Conservation (phyloP, 2,888 invertebrate genomes). For the Hypolimnas misippus region DNA sequence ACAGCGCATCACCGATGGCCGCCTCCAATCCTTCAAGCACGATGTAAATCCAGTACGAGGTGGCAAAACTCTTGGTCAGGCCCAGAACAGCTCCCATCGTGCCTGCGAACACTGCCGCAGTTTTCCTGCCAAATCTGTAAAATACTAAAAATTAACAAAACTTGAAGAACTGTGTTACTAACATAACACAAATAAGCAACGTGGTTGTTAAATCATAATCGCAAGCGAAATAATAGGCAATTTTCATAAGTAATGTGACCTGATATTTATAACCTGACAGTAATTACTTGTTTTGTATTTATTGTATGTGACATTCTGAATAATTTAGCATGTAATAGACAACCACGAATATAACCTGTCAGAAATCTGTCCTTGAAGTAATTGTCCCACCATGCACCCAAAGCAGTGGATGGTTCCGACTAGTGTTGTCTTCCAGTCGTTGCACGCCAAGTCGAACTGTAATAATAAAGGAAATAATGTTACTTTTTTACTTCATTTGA, state of each 20-base stretch:
- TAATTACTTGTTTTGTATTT: too few species aligned
- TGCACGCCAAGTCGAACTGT: conserved; percentile 72
- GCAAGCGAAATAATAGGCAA: too few species aligned
- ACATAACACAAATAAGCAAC: too few species aligned
- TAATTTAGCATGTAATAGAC: neutral
- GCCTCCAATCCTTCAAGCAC: conserved; percentile 68
- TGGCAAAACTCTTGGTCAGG: conserved; percentile 66
- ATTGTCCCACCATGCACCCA: conserved; percentile 72
- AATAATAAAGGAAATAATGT: conserved; percentile 3
- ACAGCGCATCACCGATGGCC: conserved; percentile 73
- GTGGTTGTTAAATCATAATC: too few species aligned
- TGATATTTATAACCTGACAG: too few species aligned
- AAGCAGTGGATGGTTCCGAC: conserved; percentile 74
- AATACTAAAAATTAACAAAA: neutral
- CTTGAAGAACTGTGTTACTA: neutral
- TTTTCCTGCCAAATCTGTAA: conserved; percentile 70
- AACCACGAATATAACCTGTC: conserved; percentile 64
- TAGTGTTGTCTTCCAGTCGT: conserved; percentile 75
- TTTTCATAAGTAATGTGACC: too few species aligned
- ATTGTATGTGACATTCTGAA: neutral
- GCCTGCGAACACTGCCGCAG: conserved; percentile 73
- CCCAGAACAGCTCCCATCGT: conserved; percentile 71
- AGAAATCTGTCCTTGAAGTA: conserved; percentile 74
- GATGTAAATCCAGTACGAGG: conserved; percentile 68
- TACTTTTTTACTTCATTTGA: neutral